Base-by-base conservation (phyloP, 1,140 invertebrate genomes). In the Penaeus vannamei region DNA sequence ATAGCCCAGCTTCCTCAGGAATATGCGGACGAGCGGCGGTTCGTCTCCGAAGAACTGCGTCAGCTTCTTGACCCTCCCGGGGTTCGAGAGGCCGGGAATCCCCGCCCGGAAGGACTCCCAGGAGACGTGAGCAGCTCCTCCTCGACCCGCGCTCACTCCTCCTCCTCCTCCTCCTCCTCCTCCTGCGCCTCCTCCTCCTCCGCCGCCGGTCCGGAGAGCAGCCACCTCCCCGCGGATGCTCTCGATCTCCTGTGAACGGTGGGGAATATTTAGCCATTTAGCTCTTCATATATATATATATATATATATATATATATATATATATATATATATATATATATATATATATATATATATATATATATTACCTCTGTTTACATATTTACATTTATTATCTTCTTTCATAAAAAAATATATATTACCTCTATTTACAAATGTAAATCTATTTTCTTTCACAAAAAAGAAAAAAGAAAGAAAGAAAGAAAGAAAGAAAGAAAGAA, bases 1-100 rank as follows among this genome's bases (percentile, higher is more conserved):
- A 94, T 98, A 98, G 91, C 97, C 97, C 88, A 98, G 94, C 94
- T 97, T 97, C 93, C 97, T 96, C 69, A 98, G 94, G 93, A 98
- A 98, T 36, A 98, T 94, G 93, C 97, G 95, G 92, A 98, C 95
- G 64, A 98, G 94, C 20, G 97, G 97, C 53, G 97, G 97, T 92
- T 98, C 97, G 93, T 97, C 96, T 20, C 97, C 97, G 94, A 98
- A 98, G 95, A 98, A 98, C 93, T 98, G 98, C 61, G 95, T 97
- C 69, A 97, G 94, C 91, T 97, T 96, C 92, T 96, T 96, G 0
- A 97, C 96, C 87, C 96, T 94, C 83, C 95, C 96, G 0, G 97
- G 97, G 93, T 98, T 98, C 42, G 97, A 94, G 32, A 94, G 92
- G 42, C 93, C 93, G 29, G 94, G 93, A n/a, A 94, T 92, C 91